Evolutionary conservation across 2,113 vertebrate genomes (phyloP).

Genomic region (Sceloporus tristichus): DNA sequence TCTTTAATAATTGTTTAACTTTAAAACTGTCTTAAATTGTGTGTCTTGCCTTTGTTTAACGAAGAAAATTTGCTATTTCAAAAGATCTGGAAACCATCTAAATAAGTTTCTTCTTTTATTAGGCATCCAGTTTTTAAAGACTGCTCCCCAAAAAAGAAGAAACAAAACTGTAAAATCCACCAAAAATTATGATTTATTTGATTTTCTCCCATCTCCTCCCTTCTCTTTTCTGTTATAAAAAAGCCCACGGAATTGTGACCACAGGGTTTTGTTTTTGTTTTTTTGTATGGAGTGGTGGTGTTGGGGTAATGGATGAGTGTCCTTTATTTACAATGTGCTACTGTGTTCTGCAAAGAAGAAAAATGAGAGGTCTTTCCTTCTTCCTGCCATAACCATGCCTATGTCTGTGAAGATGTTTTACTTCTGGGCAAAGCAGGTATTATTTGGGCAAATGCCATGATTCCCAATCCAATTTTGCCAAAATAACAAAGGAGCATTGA

Average conservation of each 20-base stretch:
- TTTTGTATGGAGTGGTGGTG: background rate
- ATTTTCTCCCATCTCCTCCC: background rate
- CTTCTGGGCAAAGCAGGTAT: background rate
- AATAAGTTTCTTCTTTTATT: background rate
- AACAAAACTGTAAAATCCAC: background rate
- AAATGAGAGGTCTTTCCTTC: background rate
- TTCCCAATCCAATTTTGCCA: background rate
- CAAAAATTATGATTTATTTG: slow-evolving; percentile 7
- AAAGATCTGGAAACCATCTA: slow-evolving; percentile 1
- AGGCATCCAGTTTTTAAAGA: background rate
- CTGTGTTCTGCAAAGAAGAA: background rate
- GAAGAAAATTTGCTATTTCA: background rate
- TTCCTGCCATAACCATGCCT: background rate
- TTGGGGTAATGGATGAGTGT: background rate
- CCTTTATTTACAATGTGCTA: background rate
- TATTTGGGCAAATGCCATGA: background rate
- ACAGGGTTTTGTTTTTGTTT: background rate
- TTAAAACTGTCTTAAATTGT: background rate
- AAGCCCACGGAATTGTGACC: slow-evolving; percentile 12
- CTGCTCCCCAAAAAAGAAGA: background rate
- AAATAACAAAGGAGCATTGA: background rate
- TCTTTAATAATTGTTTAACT: slow-evolving; percentile 29
- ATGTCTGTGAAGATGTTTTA: background rate
- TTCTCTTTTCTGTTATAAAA: slow-evolving; percentile 16
- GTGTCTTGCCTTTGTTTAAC: background rate